A percentile compares a stretch with the other conserved stretches of the same genome.
phyloP scores from a whole-genome alignment of 37 sponge, comb jelly and placozoan species.

The Aplysina aerophoba region DNA sequence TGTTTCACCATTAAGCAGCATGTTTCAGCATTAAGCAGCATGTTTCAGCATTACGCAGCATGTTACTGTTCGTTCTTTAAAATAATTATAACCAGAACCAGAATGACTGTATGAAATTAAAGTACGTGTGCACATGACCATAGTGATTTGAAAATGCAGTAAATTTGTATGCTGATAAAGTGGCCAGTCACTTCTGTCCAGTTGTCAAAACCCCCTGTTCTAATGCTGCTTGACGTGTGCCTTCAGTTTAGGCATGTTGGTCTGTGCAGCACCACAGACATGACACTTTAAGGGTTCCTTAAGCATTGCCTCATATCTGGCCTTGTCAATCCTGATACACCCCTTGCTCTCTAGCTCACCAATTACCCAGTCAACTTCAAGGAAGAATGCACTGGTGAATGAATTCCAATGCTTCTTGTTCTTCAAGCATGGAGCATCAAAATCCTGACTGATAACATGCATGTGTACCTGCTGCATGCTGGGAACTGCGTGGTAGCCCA shows the following conservation, averaged over 20 bases:
- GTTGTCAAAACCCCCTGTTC: no score
- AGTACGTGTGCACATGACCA: no score
- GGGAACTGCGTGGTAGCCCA: conserved; percentile 25
- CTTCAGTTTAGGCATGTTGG: conserved; percentile 80
- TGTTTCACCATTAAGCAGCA: no score
- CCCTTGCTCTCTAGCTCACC: not conserved
- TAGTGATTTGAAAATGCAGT: no score
- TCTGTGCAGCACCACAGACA: not conserved
- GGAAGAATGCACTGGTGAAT: conserved; percentile 17
- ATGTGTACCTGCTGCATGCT: conserved; percentile 26
- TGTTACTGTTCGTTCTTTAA: no score
- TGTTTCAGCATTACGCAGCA: no score
- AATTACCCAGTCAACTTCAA: not conserved
- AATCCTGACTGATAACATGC: conserved; percentile 30
- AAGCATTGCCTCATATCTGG: not conserved
- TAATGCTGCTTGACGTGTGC: conserved; percentile 51
- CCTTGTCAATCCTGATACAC: not conserved
- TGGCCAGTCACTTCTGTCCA: no score
- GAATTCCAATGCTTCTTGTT: conserved; percentile 20
- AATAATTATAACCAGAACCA: no score
- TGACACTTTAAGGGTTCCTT: not conserved
- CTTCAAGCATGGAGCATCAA: conserved; percentile 9
- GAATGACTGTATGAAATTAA: no score
- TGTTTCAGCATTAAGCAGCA: no score
- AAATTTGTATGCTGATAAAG: no score